Conservation (phyloP, 1,140 invertebrate genomes). For the Solen grandis region DNA sequence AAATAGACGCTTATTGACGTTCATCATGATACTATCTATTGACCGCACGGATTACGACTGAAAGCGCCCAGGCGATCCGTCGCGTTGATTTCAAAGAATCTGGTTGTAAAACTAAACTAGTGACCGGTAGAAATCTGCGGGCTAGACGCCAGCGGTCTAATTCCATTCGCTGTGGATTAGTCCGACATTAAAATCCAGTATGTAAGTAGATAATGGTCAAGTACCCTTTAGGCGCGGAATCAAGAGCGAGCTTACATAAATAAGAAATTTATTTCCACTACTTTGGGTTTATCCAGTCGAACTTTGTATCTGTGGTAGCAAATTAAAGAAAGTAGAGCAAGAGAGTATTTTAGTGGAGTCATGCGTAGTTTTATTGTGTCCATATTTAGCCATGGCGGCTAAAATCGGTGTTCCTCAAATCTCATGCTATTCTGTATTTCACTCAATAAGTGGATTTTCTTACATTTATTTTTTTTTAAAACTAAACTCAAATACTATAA, state of each 20-base stretch:
- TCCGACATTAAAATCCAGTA: neutral
- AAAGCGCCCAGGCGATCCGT: neutral
- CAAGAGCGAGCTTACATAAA: conserved; percentile 36
- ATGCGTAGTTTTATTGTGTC: too few species aligned
- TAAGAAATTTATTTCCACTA: neutral
- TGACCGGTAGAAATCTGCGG: too few species aligned
- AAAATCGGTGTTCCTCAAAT: too few species aligned
- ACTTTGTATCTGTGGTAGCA: neutral
- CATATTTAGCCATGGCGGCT: too few species aligned
- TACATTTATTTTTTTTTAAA: too few species aligned
- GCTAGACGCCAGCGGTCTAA: neutral
- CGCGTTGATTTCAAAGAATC: too few species aligned
- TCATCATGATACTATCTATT: neutral
- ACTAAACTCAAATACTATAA: too few species aligned
- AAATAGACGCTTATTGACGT: neutral
- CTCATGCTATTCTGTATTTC: too few species aligned
- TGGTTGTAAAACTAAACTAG: too few species aligned
- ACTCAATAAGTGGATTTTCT: too few species aligned
- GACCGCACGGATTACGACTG: too few species aligned
- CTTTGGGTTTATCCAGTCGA: conserved; percentile 5
- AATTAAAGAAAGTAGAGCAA: neutral
- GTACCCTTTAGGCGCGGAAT: conserved; percentile 5
- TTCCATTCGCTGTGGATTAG: neutral
- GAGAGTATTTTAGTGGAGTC: too few species aligned
- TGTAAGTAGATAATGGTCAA: conserved; percentile 43